Conservation (phyloP, 1,140 invertebrate genomes). For the Penaeus vannamei region DNA sequence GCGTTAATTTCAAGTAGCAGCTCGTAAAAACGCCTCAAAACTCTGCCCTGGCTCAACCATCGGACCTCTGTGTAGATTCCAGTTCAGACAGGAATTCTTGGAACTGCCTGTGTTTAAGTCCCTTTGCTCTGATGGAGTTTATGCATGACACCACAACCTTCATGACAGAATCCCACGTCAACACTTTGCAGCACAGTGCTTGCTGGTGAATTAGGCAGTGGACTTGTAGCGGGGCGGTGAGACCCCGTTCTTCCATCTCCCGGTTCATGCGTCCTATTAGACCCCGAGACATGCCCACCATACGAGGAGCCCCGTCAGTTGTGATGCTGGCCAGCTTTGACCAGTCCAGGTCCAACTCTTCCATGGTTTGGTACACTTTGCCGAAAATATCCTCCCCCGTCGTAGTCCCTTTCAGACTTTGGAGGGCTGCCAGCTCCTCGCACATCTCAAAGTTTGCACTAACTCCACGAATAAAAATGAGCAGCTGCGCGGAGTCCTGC, state of each 20-base stretch:
- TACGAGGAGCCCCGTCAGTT: conserved; percentile 43
- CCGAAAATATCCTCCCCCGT: conserved; percentile 45
- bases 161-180: background rate
- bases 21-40: conserved; percentile 18
- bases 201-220: background rate
- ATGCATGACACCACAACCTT: conserved; percentile 24
- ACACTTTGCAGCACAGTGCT: background rate
- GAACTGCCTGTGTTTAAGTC: conserved; percentile 36
- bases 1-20: conserved; percentile 1
- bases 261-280: conserved; percentile 25
- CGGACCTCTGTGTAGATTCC: conserved; percentile 10
- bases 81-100: conserved; percentile 34
- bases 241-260: conserved; percentile 8
- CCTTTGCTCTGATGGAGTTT: conserved; percentile 34
- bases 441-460: conserved; percentile 39
- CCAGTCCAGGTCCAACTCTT: conserved; percentile 39
- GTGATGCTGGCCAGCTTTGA: conserved; percentile 44
- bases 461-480: conserved; percentile 46
- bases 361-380: conserved; percentile 29
- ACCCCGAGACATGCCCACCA: conserved; percentile 20
- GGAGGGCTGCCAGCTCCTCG: conserved; percentile 46
- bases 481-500: conserved; percentile 37
- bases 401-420: conserved; percentile 44
- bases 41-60: conserved; percentile 19
- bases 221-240: background rate